phyloP scores from a whole-genome alignment of 1,140 invertebrate species.

The Cydia pomonella region DNA sequence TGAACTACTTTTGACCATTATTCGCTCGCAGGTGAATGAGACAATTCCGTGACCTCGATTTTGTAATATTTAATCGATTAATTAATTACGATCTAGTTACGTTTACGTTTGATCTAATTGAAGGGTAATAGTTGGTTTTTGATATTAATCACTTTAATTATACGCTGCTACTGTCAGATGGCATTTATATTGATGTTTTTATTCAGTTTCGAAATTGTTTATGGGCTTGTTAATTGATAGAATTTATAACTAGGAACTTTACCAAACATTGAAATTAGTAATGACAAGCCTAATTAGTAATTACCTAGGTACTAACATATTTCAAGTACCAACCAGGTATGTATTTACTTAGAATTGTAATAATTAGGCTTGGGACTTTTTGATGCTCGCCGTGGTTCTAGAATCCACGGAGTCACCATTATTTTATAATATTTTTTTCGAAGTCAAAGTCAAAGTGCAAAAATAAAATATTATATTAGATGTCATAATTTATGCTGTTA shows the following conservation, averaged over 20 bases:
- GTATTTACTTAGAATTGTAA: too few species aligned
- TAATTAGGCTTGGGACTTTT: too few species aligned
- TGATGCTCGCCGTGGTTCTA: too few species aligned
- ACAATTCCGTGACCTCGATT: conserved; percentile 35
- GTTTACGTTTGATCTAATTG: conserved; percentile 18
- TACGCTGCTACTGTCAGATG: background rate
- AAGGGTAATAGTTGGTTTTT: conserved; percentile 15
- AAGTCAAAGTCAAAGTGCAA: too few species aligned
- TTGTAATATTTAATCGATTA: conserved; percentile 26
- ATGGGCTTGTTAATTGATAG: background rate
- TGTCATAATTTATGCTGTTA: too few species aligned
- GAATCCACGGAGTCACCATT: too few species aligned
- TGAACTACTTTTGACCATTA: conserved; percentile 23
- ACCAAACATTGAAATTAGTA: background rate
- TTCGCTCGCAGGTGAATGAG: conserved; percentile 20
- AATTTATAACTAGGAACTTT: background rate
- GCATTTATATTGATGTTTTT: conserved; percentile 4
- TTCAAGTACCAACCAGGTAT: too few species aligned
- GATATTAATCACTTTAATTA: conserved; percentile 6
- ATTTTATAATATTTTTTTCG: too few species aligned
- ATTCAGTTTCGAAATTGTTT: background rate
- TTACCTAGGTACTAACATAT: too few species aligned
- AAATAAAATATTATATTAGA: too few species aligned
- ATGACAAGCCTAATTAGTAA: too few species aligned
- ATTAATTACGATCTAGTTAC: conserved; percentile 30